Base-by-base conservation (phyloP, 2,797 vertebrate genomes). In the Syndactyla subalaris region DNA sequence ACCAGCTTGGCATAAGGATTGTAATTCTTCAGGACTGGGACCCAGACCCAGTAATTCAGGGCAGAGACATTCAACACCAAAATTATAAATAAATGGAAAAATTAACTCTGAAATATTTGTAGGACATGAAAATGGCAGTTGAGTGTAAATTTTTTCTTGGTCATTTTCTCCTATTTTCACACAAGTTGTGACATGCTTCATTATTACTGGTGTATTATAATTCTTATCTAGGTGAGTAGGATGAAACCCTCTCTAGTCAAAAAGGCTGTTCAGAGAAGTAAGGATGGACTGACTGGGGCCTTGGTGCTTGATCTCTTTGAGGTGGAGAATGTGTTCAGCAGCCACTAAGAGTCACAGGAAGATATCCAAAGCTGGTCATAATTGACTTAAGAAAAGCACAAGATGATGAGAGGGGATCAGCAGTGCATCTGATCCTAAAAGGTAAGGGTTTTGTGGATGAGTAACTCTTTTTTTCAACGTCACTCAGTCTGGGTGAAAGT, bases 371-470 rank as follows among this genome's bases (percentile, higher is more conserved):
- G 9, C 10, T 38, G 20, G 16, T 66, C 72, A 75, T 67, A 43
- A 63, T 13, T 49, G 30, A 30, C 51, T 43, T 58, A 48, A 66
- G 71, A 63, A 66, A 61, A 62, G 32, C 36, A 41, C 21, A 41
- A n/a, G 38, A 49, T 32, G 30, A 48, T 83, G 76, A 67, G 75
- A 66, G 24, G 36, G n/a, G 55, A 55, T 14, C 11, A 58, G 6
- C 3, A 20, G 21, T 4, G 19, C 46, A 66, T 36, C 41, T 73
- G 55, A 54, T 83, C 59, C 58, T 29, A 9, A 75, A 58, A 52
- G 29, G 30, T n/a, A 63, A 63, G 22, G 6, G 14, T 74, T 72
- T 38, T 49, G n/a, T 54, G n/a, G 27, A n/a, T 0, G 1, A n/a
- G 7, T 2, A 9, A 30, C 43, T 85, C 49, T 48, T 52, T 8